Evolutionary conservation across 2,113 vertebrate species (phyloP).

Genomic region (Heptranchias perlo): DNA sequence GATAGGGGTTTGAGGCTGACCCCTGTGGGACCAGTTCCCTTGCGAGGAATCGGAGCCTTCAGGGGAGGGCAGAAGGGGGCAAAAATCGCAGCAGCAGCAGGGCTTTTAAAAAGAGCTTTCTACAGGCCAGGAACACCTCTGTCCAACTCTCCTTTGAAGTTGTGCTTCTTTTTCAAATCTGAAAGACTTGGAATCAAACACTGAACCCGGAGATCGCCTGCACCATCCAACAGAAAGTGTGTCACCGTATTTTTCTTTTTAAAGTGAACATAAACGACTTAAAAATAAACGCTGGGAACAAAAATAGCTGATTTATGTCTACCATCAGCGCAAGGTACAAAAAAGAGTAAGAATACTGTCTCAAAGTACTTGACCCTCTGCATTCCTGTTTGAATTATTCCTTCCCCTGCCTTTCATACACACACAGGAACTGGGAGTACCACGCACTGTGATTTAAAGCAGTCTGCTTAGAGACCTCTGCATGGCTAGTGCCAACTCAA

Average conservation of each 20-base stretch:
- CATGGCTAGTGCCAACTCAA: not conserved
- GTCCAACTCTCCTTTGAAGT: not conserved
- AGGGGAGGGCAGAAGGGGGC: no score
- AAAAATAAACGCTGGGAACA: not conserved
- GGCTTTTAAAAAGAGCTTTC: no score
- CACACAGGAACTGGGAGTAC: slow-evolving; percentile 19
- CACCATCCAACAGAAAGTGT: not conserved
- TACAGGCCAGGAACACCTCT: no score
- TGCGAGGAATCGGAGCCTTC: no score
- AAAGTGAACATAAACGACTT: not conserved
- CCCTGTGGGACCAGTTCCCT: no score
- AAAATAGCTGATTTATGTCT: not conserved
- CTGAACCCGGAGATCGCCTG: not conserved
- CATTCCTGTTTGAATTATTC: not conserved
- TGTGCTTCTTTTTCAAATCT: not conserved
- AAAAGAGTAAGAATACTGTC: not conserved
- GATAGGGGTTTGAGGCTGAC: no score
- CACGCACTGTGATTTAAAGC: not conserved
- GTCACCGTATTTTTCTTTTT: not conserved
- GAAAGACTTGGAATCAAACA: not conserved
- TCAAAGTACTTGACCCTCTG: not conserved
- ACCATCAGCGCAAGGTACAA: not conserved
- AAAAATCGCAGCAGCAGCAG: no score
- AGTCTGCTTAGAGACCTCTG: not conserved
- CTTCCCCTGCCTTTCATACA: not conserved